These are phyloP conservation scores for Crocodylus rhombifer DNA, from an alignment of 2,797 vertebrate species.

Conservation along the genomic window DNA sequence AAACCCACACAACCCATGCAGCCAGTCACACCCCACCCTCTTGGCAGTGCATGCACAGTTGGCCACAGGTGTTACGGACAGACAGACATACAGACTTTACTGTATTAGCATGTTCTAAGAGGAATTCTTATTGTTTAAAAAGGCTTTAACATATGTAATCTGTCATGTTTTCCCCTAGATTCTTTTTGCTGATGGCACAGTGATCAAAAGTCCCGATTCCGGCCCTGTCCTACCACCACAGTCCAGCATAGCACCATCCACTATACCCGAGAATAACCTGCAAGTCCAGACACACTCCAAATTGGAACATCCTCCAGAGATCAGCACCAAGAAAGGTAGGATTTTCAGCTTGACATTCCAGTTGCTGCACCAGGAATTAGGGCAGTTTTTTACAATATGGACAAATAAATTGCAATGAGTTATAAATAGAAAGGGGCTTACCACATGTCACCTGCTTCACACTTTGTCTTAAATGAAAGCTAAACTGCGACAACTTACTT, in stretches of 20 bases:
- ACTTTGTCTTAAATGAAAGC: too few species aligned
- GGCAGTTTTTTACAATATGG: neutral
- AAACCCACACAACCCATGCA: too few species aligned
- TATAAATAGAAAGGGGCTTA: too few species aligned
- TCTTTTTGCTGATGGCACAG: slow-evolving; percentile 90
- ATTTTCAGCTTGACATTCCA: neutral
- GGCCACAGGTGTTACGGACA: too few species aligned
- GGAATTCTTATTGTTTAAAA: neutral
- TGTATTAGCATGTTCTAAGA: neutral
- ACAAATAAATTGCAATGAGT: too few species aligned
- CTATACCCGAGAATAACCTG: neutral
- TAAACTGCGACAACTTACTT: too few species aligned
- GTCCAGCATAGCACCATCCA: neutral
- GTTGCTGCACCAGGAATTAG: neutral
- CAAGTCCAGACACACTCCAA: neutral
- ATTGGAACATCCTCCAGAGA: slow-evolving; percentile 39
- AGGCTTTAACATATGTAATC: neutral
- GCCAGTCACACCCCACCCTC: too few species aligned
- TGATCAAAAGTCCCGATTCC: slow-evolving; percentile 85
- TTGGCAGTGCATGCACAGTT: too few species aligned
- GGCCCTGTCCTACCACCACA: slow-evolving; percentile 80
- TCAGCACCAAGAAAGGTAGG: slow-evolving; percentile 73
- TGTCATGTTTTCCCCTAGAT: slow-evolving; percentile 79
- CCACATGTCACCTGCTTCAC: neutral
- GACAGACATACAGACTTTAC: too few species aligned